Evolutionary conservation across 35 echinoderm and acorn worm genomes (phyloP).

Genomic region (Strongylocentrotus purpuratus): DNA sequence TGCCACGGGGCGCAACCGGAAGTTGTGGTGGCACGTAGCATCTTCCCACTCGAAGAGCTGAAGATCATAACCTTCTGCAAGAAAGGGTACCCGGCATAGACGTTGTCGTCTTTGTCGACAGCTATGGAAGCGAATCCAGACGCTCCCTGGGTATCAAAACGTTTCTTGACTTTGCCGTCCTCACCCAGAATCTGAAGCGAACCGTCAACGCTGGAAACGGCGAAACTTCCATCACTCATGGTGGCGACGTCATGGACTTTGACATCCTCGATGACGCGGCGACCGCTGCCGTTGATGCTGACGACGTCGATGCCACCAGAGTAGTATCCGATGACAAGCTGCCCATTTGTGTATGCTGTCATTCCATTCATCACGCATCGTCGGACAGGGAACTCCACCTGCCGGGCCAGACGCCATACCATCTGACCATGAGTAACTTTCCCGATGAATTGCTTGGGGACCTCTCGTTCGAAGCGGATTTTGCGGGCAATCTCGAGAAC

Average conservation of each 20-base stretch:
- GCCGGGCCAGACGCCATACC: constrained; percentile 5
- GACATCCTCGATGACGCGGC: constrained; percentile 31
- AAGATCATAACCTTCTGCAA: constrained; percentile 32
- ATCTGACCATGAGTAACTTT: constrained; percentile 10
- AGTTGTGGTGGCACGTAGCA: neutral
- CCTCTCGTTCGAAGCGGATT: constrained; percentile 42
- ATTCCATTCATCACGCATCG: constrained; percentile 35
- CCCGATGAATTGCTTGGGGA: constrained; percentile 24
- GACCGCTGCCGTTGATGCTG: constrained; percentile 43
- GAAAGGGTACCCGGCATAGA: constrained; percentile 25
- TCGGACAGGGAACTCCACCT: constrained; percentile 15
- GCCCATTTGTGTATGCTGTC: constrained; percentile 22
- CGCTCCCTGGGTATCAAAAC: constrained; percentile 24
- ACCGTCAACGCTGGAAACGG: constrained; percentile 25
- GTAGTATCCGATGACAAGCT: constrained; percentile 45
- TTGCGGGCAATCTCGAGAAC: constrained; percentile 41
- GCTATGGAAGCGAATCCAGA: constrained; percentile 46
- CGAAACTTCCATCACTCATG: constrained; percentile 22
- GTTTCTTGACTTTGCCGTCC: constrained; percentile 24
- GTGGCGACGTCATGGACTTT: constrained; percentile 35
- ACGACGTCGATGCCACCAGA: constrained; percentile 43
- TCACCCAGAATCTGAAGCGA: constrained; percentile 3
- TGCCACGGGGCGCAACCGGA: constrained; percentile 45
- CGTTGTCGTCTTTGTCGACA: constrained; percentile 29
- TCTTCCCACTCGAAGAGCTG: neutral